Evolutionary conservation across 2,113 vertebrate genomes (phyloP).

Genomic region (Tauraco erythrolophus): DNA sequence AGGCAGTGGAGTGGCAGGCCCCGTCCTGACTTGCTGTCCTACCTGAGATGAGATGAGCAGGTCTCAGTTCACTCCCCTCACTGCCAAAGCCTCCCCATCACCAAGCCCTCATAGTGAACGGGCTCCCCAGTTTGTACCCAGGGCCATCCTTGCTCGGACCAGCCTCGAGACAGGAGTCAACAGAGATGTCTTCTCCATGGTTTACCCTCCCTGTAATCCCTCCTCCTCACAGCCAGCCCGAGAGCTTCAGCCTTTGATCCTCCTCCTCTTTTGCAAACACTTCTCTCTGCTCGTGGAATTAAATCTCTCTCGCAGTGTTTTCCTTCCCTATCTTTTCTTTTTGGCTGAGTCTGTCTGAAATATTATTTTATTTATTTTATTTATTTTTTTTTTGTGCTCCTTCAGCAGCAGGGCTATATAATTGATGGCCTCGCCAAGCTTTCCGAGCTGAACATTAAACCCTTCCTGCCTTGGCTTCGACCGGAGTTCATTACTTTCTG

Average conservation of each 20-base stretch:
- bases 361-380: constrained; percentile 35
- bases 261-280: constrained; percentile 49
- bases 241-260: constrained; percentile 23
- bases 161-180: not conserved
- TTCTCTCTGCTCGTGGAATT: constrained; percentile 37
- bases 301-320: constrained; percentile 62
- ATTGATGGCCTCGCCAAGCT: constrained; percentile 76
- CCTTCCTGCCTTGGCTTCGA: constrained; percentile 67
- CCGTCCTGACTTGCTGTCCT: rapidly evolving
- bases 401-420: constrained; percentile 70
- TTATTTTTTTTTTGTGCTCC: not conserved
- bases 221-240: not conserved
- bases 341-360: constrained; percentile 67
- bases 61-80: not conserved
- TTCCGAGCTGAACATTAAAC: constrained; percentile 64
- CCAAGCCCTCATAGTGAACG: rapidly evolving
- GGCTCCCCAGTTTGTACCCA: rapidly evolving
- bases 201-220: not conserved
- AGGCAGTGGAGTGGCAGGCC: not conserved
- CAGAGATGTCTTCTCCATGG: constrained; percentile 1
- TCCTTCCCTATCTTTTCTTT: constrained; percentile 67
- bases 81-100: not conserved
- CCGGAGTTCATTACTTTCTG: constrained; percentile 81
- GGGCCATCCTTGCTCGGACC: not conserved
- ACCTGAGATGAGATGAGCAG: not conserved